phyloP scores from a whole-genome alignment of 2,888 invertebrate species.

The Steinernema scapterisci region DNA sequence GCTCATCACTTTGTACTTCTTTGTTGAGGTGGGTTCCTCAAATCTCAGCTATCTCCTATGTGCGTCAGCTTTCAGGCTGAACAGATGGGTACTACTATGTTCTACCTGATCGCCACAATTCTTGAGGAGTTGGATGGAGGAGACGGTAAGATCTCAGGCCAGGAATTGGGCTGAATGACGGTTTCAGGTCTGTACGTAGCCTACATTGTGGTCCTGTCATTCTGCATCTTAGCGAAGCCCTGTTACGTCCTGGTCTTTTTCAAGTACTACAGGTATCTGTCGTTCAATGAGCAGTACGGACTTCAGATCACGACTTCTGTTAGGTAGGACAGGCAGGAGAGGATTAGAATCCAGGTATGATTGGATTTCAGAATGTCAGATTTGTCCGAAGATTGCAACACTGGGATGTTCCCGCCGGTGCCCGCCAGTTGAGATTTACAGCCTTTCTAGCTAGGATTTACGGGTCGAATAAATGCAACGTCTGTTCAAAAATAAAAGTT shows the following conservation, averaged over 20 bases:
- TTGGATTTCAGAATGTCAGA: neutral
- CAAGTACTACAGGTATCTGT: slow-evolving; percentile 15
- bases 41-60: neutral
- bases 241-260: neutral
- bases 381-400: neutral
- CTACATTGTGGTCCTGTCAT: neutral
- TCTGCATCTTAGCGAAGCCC: neutral
- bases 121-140: neutral
- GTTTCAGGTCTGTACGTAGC: neutral
- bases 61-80: neutral
- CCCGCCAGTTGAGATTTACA: neutral
- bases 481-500: no score
- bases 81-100: neutral
- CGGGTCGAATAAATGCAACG: no score
- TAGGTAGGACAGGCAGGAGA: no score
- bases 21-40: neutral
- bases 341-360: no score
- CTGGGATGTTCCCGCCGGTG: neutral
- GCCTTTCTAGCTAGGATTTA: no score
- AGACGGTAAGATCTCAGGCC: neutral
- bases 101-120: neutral
- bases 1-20: neutral
- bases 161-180: neutral
- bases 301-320: neutral
- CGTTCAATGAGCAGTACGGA: neutral